Conservation (phyloP, 2,113 vertebrate genomes). For the Aspiorhynchus laticeps region DNA sequence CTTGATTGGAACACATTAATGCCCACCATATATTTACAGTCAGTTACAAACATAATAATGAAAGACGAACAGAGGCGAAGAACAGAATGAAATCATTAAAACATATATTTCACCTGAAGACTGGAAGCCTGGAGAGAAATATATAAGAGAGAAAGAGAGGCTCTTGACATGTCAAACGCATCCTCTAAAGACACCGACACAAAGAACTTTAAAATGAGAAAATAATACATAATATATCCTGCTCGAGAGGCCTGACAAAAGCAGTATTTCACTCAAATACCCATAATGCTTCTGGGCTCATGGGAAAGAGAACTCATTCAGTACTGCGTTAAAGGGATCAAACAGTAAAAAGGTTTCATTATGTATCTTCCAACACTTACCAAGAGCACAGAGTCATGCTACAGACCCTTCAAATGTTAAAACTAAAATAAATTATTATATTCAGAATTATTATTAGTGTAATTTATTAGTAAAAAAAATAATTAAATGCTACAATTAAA, state of each 20-base stretch:
- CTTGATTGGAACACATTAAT: neutral
- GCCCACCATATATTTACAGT: neutral
- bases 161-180: slow-evolving; percentile 14
- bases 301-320: neutral
- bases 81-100: neutral
- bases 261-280: slow-evolving; percentile 33
- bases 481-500: too few relatives aligned
- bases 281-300: slow-evolving; percentile 13
- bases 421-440: neutral
- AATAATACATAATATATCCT: slow-evolving; percentile 1
- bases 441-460: neutral
- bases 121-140: neutral
- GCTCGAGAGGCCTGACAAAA: slow-evolving; percentile 15
- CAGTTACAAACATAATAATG: neutral
- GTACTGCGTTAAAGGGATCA: neutral
- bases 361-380: neutral
- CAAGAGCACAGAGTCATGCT: neutral
- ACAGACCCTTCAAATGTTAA: neutral
- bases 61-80: neutral
- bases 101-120: neutral
- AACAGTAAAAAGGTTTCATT: neutral
- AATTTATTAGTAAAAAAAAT: too few relatives aligned
- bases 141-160: neutral
- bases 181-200: neutral
- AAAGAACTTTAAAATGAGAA: slow-evolving; percentile 16